Evolutionary conservation across 2,113 vertebrate species (phyloP), one percentile per base, ranked within the genome.

Genomic region (Mandrillus leucophaeus): DNA sequence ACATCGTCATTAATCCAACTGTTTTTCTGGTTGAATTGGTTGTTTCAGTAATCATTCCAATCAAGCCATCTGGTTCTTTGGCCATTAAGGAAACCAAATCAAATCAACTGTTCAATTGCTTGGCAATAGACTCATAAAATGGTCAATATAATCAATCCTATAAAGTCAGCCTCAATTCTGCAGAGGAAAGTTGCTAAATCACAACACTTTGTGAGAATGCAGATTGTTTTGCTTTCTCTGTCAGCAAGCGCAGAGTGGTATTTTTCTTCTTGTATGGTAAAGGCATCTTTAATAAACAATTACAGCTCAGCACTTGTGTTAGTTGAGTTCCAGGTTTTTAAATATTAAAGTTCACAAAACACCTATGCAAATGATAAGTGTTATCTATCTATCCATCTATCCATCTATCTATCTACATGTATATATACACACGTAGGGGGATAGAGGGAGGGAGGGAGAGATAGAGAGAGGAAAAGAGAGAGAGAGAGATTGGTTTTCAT

Each of bases 331-430:
- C 43, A 68, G 10, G 3, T 76, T 89, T 97, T 96, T 93, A 95
- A 90, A 95, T 93, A 96, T 82, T 96, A 88, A 95, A 95, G 32
- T 94, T 90, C 80, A 95, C 6, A 91, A 96, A 88, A 98, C 22
- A 88, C 13, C 30, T 81, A 88, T 97, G 66, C 43, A 94, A 96
- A 90, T 93, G 16, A 93, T 87, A 64, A 82, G 30, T 64, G 61
- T 30, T 64, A 64, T 64, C 61, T 61, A 61, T 27, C 59, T 64
- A 30, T 64, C 27, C 61, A 64, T 64, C 61, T 30, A 64, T 13
- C 27, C 5, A 64, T 64, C 5, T 11, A 6, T 64, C 12, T 64
- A 64, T 13, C 25, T 64, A 61, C 25, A 8, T 57, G 25, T 45
- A 18, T 59, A 20, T 48, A 78, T 55, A 61, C 13, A 75, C 1